phyloP scores from a whole-genome alignment of 1,140 invertebrate genomes.

The Helicoverpa zea region DNA sequence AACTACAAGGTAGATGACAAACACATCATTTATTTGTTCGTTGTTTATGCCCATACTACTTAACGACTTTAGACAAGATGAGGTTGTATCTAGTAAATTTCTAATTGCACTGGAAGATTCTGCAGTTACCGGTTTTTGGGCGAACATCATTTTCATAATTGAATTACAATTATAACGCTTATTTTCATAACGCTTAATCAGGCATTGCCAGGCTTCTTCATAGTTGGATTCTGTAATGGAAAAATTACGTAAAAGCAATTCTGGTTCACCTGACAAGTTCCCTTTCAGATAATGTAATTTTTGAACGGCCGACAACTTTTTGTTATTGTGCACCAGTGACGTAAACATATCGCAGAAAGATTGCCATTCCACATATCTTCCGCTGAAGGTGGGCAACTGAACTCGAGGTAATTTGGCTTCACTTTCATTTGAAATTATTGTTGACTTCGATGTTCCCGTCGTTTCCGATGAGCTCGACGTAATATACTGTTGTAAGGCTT shows the following conservation, averaged over 20 bases:
- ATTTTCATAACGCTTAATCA: slow-evolving; percentile 57
- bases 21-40: slow-evolving; percentile 15
- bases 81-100: slow-evolving; percentile 56
- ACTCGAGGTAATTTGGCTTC: slow-evolving; percentile 1
- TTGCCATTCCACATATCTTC: slow-evolving; percentile 32
- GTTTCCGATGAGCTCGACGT: neutral
- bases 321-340: slow-evolving; percentile 42
- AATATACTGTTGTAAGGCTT: slow-evolving; percentile 2
- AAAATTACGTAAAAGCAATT: slow-evolving; percentile 46
- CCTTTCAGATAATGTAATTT: slow-evolving; percentile 56
- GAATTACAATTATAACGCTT: slow-evolving; percentile 54
- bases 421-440: neutral
- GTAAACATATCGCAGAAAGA: slow-evolving; percentile 53
- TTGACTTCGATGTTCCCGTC: neutral
- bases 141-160: slow-evolving; percentile 54
- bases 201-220: slow-evolving; percentile 53
- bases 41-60: slow-evolving; percentile 47
- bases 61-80: slow-evolving; percentile 54
- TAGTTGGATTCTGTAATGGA: slow-evolving; percentile 57
- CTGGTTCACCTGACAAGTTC: slow-evolving; percentile 49
- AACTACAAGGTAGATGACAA: slow-evolving; percentile 32
- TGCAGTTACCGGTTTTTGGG: slow-evolving; percentile 43
- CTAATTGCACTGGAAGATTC: slow-evolving; percentile 51
- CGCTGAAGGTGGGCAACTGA: slow-evolving; percentile 30
- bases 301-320: slow-evolving; percentile 26